Base-by-base conservation (phyloP, 2,888 invertebrate species). In the Schizotus pectinicornis region DNA sequence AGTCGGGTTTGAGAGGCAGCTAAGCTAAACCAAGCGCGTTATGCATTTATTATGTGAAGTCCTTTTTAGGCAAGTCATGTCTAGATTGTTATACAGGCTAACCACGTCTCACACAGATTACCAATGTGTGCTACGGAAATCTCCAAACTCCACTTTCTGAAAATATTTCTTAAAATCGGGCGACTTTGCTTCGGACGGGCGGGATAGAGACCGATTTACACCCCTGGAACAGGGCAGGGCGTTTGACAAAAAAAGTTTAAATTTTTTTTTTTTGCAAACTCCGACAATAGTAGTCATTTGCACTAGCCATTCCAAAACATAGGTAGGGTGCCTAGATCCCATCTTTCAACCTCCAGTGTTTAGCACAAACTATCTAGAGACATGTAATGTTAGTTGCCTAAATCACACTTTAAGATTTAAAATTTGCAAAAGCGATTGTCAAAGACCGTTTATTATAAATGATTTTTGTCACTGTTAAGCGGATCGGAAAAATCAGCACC, bases 51-150 rank as follows among this genome's bases (percentile, higher is more conserved):
- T 64, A 64, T 64, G 61, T 38, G 59, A 55, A 52, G 41, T 55
- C 57, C 59, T 62, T 62, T 52, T 62, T 53, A 64, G 61, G 64
- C 64, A 62, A 61, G 64, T 64, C 64, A 64, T 59, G 64, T 62
- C 61, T 45, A 38, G 61, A 62, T 60, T 53, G 49, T 64, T 64
- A 61, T 56, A 57, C 43, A 64, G 47, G 57, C 64, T 51, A 64
- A 62, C 57, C 64, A 64, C 64, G 64, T 64, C 58, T 43, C 54
- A 56, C 59, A 58, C 61, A 62, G 64, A 64, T 64, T 64, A 64
- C 61, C 61, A 50, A 64, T 63, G 63, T 59, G 61, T 59, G 54
- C 56, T 51, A 57, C 58, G 60, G 58, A 63, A 60, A 63, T 63
- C 60, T 60, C 55, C 47, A 55, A 57, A 53, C 59, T 54, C 37